Conservation (phyloP, 2,113 vertebrate genomes). For the zebrafish (Danio rerio) region DNA sequence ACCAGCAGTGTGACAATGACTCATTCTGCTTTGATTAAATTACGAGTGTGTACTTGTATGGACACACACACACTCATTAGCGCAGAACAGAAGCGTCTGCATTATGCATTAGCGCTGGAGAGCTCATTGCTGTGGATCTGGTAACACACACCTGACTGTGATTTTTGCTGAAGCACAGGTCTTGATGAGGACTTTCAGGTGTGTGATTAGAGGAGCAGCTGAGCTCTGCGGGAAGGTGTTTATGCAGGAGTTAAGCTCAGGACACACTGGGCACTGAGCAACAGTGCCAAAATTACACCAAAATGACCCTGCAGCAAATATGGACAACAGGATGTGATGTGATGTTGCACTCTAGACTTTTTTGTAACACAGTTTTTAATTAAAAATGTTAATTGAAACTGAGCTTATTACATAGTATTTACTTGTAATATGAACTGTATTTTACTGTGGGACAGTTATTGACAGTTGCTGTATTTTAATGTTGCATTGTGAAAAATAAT, state of each 20-base stretch:
- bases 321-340: constrained; percentile 1
- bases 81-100: not conserved
- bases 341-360: not conserved
- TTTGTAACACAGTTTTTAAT: too few relatives aligned
- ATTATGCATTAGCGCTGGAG: constrained; percentile 7
- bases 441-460: too few relatives aligned
- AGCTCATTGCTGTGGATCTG: not conserved
- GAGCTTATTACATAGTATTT: not conserved
- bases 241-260: not conserved
- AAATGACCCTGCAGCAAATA: not conserved
- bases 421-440: not conserved
- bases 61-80: constrained; percentile 10
- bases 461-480: too few relatives aligned
- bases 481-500: too few relatives aligned
- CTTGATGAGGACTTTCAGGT: constrained; percentile 20
- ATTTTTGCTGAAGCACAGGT: constrained; percentile 21
- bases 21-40: constrained; percentile 40
- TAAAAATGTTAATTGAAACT: too few relatives aligned
- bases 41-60: not conserved
- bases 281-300: not conserved
- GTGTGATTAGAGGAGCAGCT: constrained; percentile 14
- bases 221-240: not conserved
- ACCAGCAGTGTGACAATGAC: constrained; percentile 22
- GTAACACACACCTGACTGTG: not conserved
- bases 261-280: not conserved